These are phyloP conservation scores for Dorcus hopei DNA, from an alignment of 2,888 invertebrate genomes.

Conservation along the genomic window DNA sequence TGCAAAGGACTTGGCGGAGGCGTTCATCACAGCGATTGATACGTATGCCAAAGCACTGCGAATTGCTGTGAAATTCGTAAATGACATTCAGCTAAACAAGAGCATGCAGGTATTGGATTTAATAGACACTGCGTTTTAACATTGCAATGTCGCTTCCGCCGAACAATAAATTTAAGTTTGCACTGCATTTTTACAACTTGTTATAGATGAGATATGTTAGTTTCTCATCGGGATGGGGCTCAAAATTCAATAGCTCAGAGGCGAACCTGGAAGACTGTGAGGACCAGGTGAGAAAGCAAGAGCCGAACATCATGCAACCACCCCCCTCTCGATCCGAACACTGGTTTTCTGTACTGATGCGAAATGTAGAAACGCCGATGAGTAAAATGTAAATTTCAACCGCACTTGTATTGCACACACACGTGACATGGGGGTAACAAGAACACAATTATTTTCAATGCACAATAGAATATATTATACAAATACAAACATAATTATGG, in stretches of 20 bases:
- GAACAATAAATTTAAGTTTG: not conserved
- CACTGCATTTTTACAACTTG: not conserved
- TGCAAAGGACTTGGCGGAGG: conserved; percentile 53
- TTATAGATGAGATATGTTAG: conserved; percentile 59
- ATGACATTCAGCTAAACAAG: conserved; percentile 57
- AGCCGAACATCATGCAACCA: conserved; percentile 35
- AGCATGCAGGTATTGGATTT: conserved; percentile 53
- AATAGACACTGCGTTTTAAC: not conserved
- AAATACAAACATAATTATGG: no score
- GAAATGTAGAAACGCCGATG: conserved; percentile 28
- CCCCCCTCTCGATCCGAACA: conserved; percentile 49
- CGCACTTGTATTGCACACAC: not conserved
- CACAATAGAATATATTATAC: no score
- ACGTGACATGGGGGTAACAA: no score
- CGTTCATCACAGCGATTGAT: conserved; percentile 58
- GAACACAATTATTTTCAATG: no score
- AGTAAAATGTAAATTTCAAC: conserved; percentile 32
- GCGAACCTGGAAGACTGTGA: conserved; percentile 59
- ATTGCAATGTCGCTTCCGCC: not conserved
- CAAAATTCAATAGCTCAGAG: conserved; percentile 54
- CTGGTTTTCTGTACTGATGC: conserved; percentile 48
- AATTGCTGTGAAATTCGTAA: conserved; percentile 52
- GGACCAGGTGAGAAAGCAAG: conserved; percentile 44
- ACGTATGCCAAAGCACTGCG: conserved; percentile 56
- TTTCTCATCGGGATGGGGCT: conserved; percentile 58